Percentiles rank a stretch among this genome's conserved stretches.
Evolutionary conservation across 2,888 invertebrate genomes (phyloP).

Genomic region (Hydraecia micacea): DNA sequence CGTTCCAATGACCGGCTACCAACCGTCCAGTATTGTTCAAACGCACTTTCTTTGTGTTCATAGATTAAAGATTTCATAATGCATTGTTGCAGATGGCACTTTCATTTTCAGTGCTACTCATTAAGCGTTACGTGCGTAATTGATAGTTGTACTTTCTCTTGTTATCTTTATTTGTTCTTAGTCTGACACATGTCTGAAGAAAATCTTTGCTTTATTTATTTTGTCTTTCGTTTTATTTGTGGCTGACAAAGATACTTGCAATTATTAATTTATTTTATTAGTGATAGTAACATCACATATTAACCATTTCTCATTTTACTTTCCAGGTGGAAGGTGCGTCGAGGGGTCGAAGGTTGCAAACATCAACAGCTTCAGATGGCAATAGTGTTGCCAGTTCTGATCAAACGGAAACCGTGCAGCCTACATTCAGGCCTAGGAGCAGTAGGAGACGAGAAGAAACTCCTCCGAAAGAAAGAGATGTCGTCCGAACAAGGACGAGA

Average conservation of each 20-base stretch:
- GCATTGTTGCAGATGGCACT: slow-evolving; percentile 66
- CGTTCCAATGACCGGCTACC: slow-evolving; percentile 73
- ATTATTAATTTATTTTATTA: neutral
- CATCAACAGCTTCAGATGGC: slow-evolving; percentile 71
- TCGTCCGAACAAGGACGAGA: slow-evolving; percentile 76
- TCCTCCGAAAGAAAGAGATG: slow-evolving; percentile 68
- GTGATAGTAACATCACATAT: neutral
- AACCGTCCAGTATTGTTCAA: slow-evolving; percentile 79
- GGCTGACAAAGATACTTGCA: neutral
- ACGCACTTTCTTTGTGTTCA: slow-evolving; percentile 73
- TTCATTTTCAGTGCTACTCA: slow-evolving; percentile 62
- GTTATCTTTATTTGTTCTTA: slow-evolving; percentile 46
- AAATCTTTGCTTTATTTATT: slow-evolving; percentile 34
- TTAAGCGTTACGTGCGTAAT: slow-evolving; percentile 64
- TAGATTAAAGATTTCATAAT: slow-evolving; percentile 66
- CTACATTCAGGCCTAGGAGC: slow-evolving; percentile 79
- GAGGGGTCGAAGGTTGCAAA: slow-evolving; percentile 77
- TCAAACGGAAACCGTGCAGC: slow-evolving; percentile 69
- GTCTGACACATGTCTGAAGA: slow-evolving; percentile 12
- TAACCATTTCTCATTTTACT: slow-evolving; percentile 12
- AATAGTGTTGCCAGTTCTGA: slow-evolving; percentile 71
- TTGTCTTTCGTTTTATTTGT: slow-evolving; percentile 5
- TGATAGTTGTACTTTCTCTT: slow-evolving; percentile 59
- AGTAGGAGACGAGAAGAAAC: slow-evolving; percentile 79
- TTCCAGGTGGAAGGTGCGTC: slow-evolving; percentile 82